phyloP scores from a whole-genome alignment of 1,140 invertebrate genomes.

The Drosophila kanapiae region DNA sequence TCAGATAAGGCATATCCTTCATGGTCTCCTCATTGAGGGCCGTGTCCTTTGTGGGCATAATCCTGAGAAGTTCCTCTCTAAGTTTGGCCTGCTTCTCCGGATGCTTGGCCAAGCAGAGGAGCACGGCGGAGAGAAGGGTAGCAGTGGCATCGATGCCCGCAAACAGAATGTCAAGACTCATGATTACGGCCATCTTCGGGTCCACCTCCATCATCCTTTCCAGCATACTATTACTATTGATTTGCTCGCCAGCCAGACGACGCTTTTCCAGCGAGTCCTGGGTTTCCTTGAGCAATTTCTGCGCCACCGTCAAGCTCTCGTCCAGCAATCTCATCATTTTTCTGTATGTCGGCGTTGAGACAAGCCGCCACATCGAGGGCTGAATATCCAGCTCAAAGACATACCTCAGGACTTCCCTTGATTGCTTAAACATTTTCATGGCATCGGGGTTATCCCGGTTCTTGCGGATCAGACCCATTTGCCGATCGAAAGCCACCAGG shows the following conservation, averaged over 20 bases:
- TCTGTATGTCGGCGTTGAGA: conserved; percentile 87
- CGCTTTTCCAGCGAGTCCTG: conserved; percentile 28
- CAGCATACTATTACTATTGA: conserved; percentile 85
- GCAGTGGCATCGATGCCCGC: conserved; percentile 90
- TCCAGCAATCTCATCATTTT: conserved; percentile 86
- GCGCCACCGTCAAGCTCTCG: conserved; percentile 31
- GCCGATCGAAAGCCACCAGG: conserved; percentile 89
- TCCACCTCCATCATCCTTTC: conserved; percentile 88
- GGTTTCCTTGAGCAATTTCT: conserved; percentile 50
- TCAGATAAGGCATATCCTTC: conserved; percentile 85
- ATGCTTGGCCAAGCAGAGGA: conserved; percentile 85
- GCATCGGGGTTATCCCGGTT: conserved; percentile 26
- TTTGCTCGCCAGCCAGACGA: conserved; percentile 24
- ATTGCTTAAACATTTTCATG: conserved; percentile 1
- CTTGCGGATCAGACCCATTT: conserved; percentile 86
- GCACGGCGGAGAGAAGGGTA: conserved; percentile 39
- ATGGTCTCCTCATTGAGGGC: conserved; percentile 79
- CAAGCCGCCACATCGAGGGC: conserved; percentile 88
- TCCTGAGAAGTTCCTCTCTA: conserved; percentile 86
- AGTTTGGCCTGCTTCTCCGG: conserved; percentile 86
- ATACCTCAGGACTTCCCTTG: not conserved
- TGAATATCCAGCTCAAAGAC: conserved; percentile 86
- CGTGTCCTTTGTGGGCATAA: conserved; percentile 73
- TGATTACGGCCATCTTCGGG: conserved; percentile 87
- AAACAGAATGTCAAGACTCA: conserved; percentile 90